These are phyloP conservation scores for Choreutis nemorana DNA, from an alignment of 2,888 invertebrate species.

Conservation along the genomic window DNA sequence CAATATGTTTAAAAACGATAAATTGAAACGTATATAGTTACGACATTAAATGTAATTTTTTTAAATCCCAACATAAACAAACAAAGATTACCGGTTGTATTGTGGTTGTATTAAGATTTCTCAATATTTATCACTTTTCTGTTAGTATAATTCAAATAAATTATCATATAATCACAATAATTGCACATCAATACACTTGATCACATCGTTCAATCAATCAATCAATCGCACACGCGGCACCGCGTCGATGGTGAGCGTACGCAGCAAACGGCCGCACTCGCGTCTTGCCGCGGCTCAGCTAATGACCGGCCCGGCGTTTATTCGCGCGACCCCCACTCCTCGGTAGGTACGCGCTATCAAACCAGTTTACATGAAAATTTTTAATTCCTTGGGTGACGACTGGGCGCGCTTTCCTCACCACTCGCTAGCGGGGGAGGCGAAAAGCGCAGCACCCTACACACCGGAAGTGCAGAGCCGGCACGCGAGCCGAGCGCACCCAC, in stretches of 20 bases:
- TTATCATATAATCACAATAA: slow-evolving; percentile 15
- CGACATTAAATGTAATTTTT: too few species aligned
- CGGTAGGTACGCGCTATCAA: slow-evolving; percentile 53
- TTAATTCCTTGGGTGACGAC: slow-evolving; percentile 61
- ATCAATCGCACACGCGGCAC: slow-evolving; percentile 13
- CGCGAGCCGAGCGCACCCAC: slow-evolving; percentile 59
- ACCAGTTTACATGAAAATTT: slow-evolving; percentile 65
- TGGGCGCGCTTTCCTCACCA: slow-evolving; percentile 55
- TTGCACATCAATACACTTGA: slow-evolving; percentile 24
- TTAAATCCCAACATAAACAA: too few species aligned
- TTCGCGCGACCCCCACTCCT: slow-evolving; percentile 62
- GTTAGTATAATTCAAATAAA: too few species aligned
- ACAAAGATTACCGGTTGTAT: too few species aligned
- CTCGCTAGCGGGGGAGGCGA: slow-evolving; percentile 38
- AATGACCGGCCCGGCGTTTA: slow-evolving; percentile 58
- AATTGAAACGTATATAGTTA: too few species aligned
- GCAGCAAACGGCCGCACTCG: slow-evolving; percentile 44
- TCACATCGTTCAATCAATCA: slow-evolving; percentile 24
- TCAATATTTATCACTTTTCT: too few species aligned
- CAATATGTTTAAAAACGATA: too few species aligned
- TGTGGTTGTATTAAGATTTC: too few species aligned
- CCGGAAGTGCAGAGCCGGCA: slow-evolving; percentile 60
- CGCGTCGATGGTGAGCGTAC: slow-evolving; percentile 29
- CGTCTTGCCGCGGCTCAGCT: slow-evolving; percentile 44
- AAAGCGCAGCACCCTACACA: slow-evolving; percentile 56